These are phyloP conservation scores for Microplitis mediator DNA, from an alignment of 1,140 invertebrate genomes.

Conservation along the genomic window DNA sequence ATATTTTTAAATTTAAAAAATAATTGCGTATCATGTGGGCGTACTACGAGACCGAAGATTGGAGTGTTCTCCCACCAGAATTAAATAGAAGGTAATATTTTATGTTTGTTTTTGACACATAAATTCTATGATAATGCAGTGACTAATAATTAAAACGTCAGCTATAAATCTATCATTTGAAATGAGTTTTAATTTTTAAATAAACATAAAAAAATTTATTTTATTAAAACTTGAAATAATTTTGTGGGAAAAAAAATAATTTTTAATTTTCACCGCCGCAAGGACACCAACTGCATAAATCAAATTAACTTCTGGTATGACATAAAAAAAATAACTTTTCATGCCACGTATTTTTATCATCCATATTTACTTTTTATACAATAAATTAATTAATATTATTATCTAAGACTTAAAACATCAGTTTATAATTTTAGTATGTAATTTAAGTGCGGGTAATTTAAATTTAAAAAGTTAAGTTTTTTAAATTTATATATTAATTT, in stretches of 20 bases:
- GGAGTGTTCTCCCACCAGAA: conserved; percentile 80
- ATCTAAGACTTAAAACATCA: no score
- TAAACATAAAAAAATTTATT: neutral
- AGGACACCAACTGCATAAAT: neutral
- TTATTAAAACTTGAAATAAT: no score
- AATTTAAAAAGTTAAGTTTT: neutral
- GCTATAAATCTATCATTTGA: neutral
- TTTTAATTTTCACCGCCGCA: conserved; percentile 3
- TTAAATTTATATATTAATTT: neutral
- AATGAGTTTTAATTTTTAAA: neutral
- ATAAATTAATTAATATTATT: no score
- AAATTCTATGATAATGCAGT: conserved; percentile 2
- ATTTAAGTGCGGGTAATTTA: no score
- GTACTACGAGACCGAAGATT: conserved; percentile 76
- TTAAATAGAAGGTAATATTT: conserved; percentile 76
- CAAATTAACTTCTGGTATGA: neutral
- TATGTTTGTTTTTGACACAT: neutral
- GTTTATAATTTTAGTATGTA: no score
- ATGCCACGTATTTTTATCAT: no score
- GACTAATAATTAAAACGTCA: neutral
- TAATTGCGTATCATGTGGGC: conserved; percentile 65
- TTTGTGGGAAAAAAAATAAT: neutral
- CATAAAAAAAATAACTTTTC: neutral
- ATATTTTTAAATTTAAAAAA: neutral
- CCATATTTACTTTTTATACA: no score